phyloP scores from a whole-genome alignment of 2,888 invertebrate genomes.

The Diaprepes abbreviatus region DNA sequence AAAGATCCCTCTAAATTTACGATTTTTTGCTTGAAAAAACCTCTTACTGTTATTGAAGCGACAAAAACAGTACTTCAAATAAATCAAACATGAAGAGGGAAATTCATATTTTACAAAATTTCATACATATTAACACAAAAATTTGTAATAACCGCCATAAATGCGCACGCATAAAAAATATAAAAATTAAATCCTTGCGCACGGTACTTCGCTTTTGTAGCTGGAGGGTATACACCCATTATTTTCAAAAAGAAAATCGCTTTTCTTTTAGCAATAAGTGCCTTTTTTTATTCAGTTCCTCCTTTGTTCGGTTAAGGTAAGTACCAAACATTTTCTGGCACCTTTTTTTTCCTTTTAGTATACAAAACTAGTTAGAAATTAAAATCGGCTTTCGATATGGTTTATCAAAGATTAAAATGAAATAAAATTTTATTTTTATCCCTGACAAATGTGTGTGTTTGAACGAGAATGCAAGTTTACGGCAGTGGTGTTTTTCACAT shows the following conservation, averaged over 20 bases:
- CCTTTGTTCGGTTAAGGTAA: conserved; percentile 8
- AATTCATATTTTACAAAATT: too few species aligned
- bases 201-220: neutral
- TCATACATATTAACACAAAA: too few species aligned
- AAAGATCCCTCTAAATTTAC: too few species aligned
- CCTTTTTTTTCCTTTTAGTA: neutral
- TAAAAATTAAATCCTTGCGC: neutral
- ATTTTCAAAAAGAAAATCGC: conserved; percentile 16
- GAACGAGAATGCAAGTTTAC: neutral
- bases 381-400: neutral
- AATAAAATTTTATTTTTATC: conserved; percentile 16
- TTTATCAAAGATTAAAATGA: conserved; percentile 2
- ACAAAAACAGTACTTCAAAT: too few species aligned
- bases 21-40: too few species aligned
- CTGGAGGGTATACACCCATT: conserved; percentile 33
- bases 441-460: neutral
- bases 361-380: neutral
- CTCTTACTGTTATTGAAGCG: too few species aligned
- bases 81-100: too few species aligned
- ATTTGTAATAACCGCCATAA: conserved; percentile 5
- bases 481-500: neutral
- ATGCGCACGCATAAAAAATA: conserved; percentile 17
- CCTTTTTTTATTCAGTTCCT: conserved; percentile 13
- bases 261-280: conserved; percentile 5
- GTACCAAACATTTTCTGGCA: neutral